Percentiles rank a stretch among this genome's conserved stretches.
Evolutionary conservation across 2,888 invertebrate genomes (phyloP).

Genomic region (Nezara viridula): DNA sequence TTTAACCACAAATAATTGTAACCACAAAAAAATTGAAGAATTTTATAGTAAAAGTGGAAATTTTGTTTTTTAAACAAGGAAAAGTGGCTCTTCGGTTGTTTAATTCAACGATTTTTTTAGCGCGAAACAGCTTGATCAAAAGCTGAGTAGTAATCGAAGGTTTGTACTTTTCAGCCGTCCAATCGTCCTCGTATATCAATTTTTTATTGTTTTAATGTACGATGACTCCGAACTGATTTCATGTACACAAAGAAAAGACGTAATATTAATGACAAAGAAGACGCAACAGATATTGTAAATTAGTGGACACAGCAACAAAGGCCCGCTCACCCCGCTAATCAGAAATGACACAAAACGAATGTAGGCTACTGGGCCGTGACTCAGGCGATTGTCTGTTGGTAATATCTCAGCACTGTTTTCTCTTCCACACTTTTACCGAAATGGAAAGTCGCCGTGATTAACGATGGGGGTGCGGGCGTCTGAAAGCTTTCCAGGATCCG

Average conservation of each 20-base stretch:
- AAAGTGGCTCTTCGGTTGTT: too few species aligned
- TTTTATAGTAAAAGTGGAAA: too few species aligned
- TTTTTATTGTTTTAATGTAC: background rate
- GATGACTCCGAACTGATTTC: background rate
- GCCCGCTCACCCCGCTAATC: background rate
- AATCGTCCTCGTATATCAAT: background rate
- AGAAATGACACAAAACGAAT: conserved; percentile 41
- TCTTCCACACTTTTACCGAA: conserved; percentile 44
- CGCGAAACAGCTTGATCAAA: background rate
- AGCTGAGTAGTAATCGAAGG: too few species aligned
- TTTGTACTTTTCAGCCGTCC: too few species aligned
- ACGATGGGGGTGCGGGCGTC: background rate
- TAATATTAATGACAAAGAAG: conserved; percentile 3
- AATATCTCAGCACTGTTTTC: conserved; percentile 24
- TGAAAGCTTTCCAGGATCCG: background rate
- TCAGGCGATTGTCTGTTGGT: conserved; percentile 17
- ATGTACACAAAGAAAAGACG: background rate
- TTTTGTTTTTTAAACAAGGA: too few species aligned
- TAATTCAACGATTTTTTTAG: too few species aligned
- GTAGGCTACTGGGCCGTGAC: conserved; percentile 17
- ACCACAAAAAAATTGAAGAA: too few species aligned
- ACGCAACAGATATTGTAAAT: background rate
- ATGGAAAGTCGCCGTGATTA: conserved; percentile 37
- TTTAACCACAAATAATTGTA: too few species aligned
- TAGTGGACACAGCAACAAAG: conserved; percentile 1